Percentiles rank a stretch among this genome's conserved stretches.
Evolutionary conservation across 2,888 invertebrate genomes (phyloP).

Genomic region (Nomada lathburiana): DNA sequence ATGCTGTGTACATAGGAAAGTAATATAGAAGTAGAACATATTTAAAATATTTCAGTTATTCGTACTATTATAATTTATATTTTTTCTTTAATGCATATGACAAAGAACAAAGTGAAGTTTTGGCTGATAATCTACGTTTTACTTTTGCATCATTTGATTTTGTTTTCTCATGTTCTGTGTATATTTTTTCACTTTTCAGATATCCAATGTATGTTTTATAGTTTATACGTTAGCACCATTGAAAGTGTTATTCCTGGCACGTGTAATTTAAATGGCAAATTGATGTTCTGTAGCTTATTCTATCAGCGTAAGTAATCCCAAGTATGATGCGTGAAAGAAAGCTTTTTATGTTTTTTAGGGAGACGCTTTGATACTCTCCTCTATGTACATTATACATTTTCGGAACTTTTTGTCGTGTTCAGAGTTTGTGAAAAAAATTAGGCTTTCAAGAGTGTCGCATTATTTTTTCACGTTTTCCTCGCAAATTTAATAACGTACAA

Average conservation of each 20-base stretch:
- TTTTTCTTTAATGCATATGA: conserved; percentile 23
- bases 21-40: conserved; percentile 62
- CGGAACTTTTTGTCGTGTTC: neutral
- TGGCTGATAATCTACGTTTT: conserved; percentile 55
- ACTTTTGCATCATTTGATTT: conserved; percentile 64
- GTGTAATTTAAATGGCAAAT: conserved; percentile 75
- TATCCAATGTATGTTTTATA: conserved; percentile 77
- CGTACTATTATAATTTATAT: conserved; percentile 31
- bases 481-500: conserved; percentile 39
- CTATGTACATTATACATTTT: conserved; percentile 27
- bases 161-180: conserved; percentile 69
- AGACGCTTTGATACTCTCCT: conserved; percentile 28
- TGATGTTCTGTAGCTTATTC: conserved; percentile 77
- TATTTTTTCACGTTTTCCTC: conserved; percentile 21
- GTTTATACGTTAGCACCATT: conserved; percentile 77
- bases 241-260: conserved; percentile 76
- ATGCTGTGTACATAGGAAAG: conserved; percentile 28
- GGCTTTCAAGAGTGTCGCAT: conserved; percentile 16
- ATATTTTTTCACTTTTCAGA: conserved; percentile 79
- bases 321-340: conserved; percentile 63
- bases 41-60: conserved; percentile 41
- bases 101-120: conserved; percentile 23
- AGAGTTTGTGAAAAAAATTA: conserved; percentile 18
- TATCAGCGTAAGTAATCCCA: conserved; percentile 76
- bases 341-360: conserved; percentile 43